phyloP scores from a whole-genome alignment of 2,797 vertebrate species.

The Chiloscyllium punctatum region DNA sequence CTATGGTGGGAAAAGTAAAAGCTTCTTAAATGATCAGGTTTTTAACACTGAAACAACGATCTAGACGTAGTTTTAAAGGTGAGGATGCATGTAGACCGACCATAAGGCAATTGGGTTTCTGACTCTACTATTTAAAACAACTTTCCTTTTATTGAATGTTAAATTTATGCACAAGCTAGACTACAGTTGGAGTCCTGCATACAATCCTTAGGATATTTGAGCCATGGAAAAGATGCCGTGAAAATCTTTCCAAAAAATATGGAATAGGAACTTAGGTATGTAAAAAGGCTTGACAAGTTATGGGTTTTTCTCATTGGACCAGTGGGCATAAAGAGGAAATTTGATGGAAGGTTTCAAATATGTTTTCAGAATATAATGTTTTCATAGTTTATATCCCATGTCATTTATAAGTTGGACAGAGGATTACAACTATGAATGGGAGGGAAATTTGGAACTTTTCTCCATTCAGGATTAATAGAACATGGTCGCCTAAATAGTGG shows the following conservation, averaged over 20 bases:
- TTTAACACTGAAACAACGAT: too few species aligned
- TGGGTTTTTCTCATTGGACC: background rate
- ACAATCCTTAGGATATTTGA: background rate
- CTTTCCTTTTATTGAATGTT: too few species aligned
- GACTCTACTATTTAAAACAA: too few species aligned
- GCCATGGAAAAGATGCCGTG: background rate
- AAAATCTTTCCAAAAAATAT: background rate
- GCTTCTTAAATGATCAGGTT: too few species aligned
- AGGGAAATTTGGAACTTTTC: background rate
- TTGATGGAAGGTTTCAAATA: background rate
- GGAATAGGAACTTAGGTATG: background rate
- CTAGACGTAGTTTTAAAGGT: background rate
- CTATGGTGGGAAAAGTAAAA: too few species aligned
- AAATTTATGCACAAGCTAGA: too few species aligned
- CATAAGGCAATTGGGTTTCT: too few species aligned
- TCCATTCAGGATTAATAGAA: background rate
- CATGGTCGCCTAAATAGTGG: background rate
- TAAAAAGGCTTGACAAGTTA: background rate
- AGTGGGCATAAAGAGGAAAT: background rate
- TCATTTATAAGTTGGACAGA: background rate
- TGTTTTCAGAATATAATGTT: background rate
- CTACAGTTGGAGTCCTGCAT: too few species aligned
- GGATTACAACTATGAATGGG: background rate
- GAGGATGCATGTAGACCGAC: too few species aligned
- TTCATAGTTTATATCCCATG: background rate